Conservation (phyloP, 1,140 invertebrate genomes). For the Drosophila ohnishii region DNA sequence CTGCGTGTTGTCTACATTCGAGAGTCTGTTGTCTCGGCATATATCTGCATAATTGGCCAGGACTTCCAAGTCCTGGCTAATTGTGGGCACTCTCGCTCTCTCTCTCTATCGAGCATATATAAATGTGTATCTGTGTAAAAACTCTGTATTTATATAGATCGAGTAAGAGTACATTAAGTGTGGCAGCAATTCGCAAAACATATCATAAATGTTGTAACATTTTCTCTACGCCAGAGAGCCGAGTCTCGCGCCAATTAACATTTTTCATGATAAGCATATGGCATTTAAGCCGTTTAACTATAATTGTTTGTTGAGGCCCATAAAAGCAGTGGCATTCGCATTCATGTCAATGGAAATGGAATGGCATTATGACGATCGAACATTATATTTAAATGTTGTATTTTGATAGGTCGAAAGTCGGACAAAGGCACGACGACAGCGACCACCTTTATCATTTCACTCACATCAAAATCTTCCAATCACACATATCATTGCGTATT, state of each 20-base stretch:
- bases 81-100: constrained; percentile 17
- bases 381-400: constrained; percentile 42
- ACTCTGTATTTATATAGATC: constrained; percentile 52
- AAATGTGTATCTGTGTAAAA: constrained; percentile 49
- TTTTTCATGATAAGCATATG: constrained; percentile 63
- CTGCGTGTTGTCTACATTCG: constrained; percentile 46
- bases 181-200: constrained; percentile 83
- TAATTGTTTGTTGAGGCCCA: constrained; percentile 40
- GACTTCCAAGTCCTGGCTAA: constrained; percentile 14
- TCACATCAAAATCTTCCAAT: constrained; percentile 65
- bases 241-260: constrained; percentile 35
- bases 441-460: constrained; percentile 56
- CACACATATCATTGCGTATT: constrained; percentile 74
- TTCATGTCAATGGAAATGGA: neutral
- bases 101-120: constrained; percentile 36
- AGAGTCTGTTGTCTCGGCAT: constrained; percentile 37
- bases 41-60: constrained; percentile 43
- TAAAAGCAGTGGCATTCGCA: constrained; percentile 6
- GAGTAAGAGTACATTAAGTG: constrained; percentile 69
- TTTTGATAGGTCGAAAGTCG: constrained; percentile 41
- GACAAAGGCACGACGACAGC: constrained; percentile 11
- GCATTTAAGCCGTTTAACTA: constrained; percentile 37
- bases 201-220: constrained; percentile 83
- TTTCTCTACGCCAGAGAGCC: constrained; percentile 56
- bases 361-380: constrained; percentile 5